A percentile compares a stretch with the other conserved stretches of the same genome.
These are phyloP conservation scores for Xenus cinereus DNA, from an alignment of 2,113 vertebrate species.

Conservation along the genomic window DNA sequence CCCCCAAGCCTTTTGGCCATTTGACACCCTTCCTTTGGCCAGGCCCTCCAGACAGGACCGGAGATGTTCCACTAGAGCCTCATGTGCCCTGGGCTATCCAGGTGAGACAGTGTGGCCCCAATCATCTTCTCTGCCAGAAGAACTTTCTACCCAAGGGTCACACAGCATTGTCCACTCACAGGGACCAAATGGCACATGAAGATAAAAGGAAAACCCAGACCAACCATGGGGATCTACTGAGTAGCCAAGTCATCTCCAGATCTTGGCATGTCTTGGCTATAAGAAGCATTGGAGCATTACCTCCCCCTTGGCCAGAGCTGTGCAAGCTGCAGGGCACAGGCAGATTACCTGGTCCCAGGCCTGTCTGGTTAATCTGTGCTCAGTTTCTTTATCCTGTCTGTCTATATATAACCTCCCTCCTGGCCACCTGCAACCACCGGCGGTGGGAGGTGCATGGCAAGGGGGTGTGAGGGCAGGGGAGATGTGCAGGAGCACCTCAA, in stretches of 20 bases:
- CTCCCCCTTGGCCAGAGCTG: not conserved
- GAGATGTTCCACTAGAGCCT: not conserved
- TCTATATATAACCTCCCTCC: not conserved
- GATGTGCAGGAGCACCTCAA: fast-evolving
- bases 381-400: slow-evolving; percentile 12
- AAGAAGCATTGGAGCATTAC: not conserved
- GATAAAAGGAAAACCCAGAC: not conserved
- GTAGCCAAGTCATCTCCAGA: not conserved
- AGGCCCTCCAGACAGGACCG: not conserved
- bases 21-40: not conserved
- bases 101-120: not conserved
- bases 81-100: fast-evolving
- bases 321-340: not conserved
- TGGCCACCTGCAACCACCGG: not conserved
- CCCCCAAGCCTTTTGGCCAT: not conserved
- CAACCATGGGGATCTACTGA: not conserved
- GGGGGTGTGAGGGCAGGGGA: not conserved
- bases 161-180: not conserved
- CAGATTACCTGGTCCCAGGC: not conserved
- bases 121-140: not conserved
- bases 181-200: not conserved
- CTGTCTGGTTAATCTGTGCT: not conserved
- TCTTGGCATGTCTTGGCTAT: not conserved
- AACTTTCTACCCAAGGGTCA: not conserved
- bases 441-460: fast-evolving